phyloP scores from a whole-genome alignment of 2,113 vertebrate genomes.

The Nothobranchius kuhntae region DNA sequence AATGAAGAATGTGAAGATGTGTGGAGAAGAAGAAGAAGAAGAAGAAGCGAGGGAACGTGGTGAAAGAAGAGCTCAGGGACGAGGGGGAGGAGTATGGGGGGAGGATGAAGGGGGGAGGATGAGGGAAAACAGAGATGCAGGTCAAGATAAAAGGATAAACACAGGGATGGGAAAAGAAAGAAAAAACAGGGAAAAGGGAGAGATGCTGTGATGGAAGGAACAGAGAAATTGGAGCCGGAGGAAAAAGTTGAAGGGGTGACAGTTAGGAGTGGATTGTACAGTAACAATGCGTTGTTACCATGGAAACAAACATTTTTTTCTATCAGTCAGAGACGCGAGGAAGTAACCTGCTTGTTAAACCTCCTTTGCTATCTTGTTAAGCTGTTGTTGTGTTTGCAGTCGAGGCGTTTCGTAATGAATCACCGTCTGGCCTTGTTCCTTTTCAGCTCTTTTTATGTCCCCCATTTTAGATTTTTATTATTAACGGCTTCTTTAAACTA shows the following conservation, averaged over 20 bases:
- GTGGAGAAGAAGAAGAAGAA: constrained; percentile 27
- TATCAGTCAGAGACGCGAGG: constrained; percentile 55
- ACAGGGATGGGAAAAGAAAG: constrained; percentile 22
- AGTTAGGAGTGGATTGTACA: constrained; percentile 62
- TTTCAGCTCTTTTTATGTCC: constrained; percentile 7
- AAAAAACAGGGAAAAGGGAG: constrained; percentile 10
- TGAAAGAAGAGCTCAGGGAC: constrained; percentile 7
- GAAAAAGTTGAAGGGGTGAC: constrained; percentile 62
- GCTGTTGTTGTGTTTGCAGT: constrained; percentile 65
- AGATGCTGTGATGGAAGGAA: constrained; percentile 42
- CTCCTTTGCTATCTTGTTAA: constrained; percentile 68
- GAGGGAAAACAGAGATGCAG: constrained; percentile 50
- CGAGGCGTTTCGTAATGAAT: constrained; percentile 54
- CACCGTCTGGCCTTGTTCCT: constrained; percentile 41
- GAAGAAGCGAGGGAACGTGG: constrained; percentile 10
- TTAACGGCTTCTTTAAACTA: constrained; percentile 33
- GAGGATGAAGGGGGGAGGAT: constrained; percentile 17
- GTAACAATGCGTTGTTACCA: constrained; percentile 69
- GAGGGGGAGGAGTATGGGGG: constrained; percentile 7
- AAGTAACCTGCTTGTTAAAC: constrained; percentile 73
- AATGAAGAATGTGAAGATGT: constrained; percentile 67
- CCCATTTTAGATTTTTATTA: constrained; percentile 8
- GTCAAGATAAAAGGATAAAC: constrained; percentile 75
- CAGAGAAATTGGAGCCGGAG: constrained; percentile 37
- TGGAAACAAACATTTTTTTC: constrained; percentile 61